Evolutionary conservation across 2,113 vertebrate species (phyloP).

Genomic region (Acanthochromis polyacanthus): DNA sequence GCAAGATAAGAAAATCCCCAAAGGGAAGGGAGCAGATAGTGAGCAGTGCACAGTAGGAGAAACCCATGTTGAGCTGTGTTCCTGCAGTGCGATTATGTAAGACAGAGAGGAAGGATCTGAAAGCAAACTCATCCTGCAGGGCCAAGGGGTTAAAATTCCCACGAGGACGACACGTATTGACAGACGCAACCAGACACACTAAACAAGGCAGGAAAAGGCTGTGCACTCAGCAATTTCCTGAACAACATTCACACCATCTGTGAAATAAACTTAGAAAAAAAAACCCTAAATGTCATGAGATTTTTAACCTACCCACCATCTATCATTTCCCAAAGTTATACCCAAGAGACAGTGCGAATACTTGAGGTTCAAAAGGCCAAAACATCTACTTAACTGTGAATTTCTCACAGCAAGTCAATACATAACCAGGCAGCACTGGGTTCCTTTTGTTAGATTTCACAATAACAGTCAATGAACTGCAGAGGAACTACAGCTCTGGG

Average conservation of each 20-base stretch:
- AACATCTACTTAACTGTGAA: neutral
- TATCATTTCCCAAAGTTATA: neutral
- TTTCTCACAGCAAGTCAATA: constrained; percentile 17
- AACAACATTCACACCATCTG: constrained; percentile 7
- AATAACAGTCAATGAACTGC: constrained; percentile 19
- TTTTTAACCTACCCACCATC: neutral
- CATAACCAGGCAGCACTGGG: neutral
- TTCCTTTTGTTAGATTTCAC: constrained; percentile 30
- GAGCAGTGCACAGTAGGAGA: constrained; percentile 25
- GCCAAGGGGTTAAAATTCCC: constrained; percentile 33
- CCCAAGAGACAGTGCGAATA: neutral
- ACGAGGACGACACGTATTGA: constrained; percentile 22
- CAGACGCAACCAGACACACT: constrained; percentile 34
- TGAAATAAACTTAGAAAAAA: neutral
- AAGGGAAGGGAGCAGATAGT: constrained; percentile 28
- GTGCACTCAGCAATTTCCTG: constrained; percentile 40
- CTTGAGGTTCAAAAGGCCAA: neutral
- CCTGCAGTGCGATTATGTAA: constrained; percentile 45
- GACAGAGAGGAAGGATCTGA: constrained; percentile 33
- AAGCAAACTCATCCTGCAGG: constrained; percentile 33
- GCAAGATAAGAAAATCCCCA: constrained; percentile 36
- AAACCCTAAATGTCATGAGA: neutral
- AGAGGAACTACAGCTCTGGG: neutral
- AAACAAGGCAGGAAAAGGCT: constrained; percentile 24
- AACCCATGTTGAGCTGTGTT: constrained; percentile 20